Evolutionary conservation across 2,888 invertebrate genomes (phyloP), one percentile per base, ranked within the genome.

Genomic region (Ichneumoninae sp.): DNA sequence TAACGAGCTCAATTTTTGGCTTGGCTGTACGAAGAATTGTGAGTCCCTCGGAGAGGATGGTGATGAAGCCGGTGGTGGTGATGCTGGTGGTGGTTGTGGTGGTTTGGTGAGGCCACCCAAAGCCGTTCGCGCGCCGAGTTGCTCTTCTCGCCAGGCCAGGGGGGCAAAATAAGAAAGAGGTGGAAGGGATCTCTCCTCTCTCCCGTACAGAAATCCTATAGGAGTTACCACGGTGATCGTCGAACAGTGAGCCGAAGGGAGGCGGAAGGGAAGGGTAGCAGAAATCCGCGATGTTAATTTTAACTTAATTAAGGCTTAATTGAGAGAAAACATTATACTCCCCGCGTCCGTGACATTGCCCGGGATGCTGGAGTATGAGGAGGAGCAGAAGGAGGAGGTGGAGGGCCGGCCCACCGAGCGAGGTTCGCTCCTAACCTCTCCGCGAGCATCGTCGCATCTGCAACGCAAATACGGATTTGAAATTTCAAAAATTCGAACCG

Each of bases 231-330:
- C 71, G 60, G 47, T 19, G 69, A 13, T 44, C 72, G 52, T 40
- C 33, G 40, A 40, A n/a, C 22, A 54, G 54, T 47, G 44, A 68
- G 66, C 65, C 57, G 36, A 8, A 52, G 76, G 76, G 60, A 80
- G 86, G 88, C 86, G 83, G 84, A 83, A 83, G 84, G 85, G 88
- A 85, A 86, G 88, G 89, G 91, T 87, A 87, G 89, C 90, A 90
- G 92, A 91, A 92, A 91, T 93, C 90, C 92, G 90, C 91, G 93
- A 93, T 93, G 93, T 93, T 93, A 93, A 93, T 93, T 93, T 93
- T 93, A 93, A 93, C 93, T 93, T 93, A 93, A 93, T 93, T 93
- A 93, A 93, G 93, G 93, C 93, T 93, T 93, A 93, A 93, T 93
- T 93, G 93, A 93, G 93, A 93, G 93, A 93, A 93, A 93, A 93